Evolutionary conservation across 2,888 invertebrate species (phyloP).

Genomic region (Tenodera sinensis): DNA sequence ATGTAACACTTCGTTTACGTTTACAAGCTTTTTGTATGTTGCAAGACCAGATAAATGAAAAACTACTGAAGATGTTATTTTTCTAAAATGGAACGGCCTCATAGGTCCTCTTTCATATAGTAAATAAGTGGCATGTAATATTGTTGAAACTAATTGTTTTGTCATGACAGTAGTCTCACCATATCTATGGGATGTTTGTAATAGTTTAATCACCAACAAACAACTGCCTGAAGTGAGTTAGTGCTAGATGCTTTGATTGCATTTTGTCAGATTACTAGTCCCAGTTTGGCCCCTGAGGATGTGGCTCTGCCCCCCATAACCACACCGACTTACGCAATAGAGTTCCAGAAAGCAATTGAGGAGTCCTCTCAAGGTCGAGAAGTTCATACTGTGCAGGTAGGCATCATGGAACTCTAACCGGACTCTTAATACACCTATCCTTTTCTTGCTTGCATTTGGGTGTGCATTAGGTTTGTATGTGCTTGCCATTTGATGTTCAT

Average conservation of each 20-base stretch:
- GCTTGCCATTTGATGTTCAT: background rate
- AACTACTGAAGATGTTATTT: too few species aligned
- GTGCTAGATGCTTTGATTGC: conserved; percentile 22
- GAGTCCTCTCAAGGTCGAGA: conserved; percentile 56
- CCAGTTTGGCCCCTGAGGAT: conserved; percentile 43
- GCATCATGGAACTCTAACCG: background rate
- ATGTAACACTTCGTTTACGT: too few species aligned
- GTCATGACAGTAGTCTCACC: background rate
- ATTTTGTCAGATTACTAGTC: conserved; percentile 44
- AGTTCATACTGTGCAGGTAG: conserved; percentile 54
- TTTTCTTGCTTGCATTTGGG: background rate
- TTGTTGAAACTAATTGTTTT: background rate
- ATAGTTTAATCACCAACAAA: background rate
- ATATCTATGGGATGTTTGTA: background rate
- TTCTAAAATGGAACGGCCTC: too few species aligned
- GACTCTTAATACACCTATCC: background rate
- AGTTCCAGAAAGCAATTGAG: conserved; percentile 54
- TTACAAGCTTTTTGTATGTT: too few species aligned
- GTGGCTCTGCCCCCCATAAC: conserved; percentile 50
- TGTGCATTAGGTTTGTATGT: background rate
- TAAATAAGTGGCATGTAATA: too few species aligned
- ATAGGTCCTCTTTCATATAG: too few species aligned
- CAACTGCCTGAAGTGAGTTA: background rate
- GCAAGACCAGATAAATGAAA: too few species aligned
- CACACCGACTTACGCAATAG: conserved; percentile 52